Evolutionary conservation across 2,888 invertebrate genomes (phyloP), one percentile per base, ranked within the genome.

Genomic region (Iselma pallidipennis): DNA sequence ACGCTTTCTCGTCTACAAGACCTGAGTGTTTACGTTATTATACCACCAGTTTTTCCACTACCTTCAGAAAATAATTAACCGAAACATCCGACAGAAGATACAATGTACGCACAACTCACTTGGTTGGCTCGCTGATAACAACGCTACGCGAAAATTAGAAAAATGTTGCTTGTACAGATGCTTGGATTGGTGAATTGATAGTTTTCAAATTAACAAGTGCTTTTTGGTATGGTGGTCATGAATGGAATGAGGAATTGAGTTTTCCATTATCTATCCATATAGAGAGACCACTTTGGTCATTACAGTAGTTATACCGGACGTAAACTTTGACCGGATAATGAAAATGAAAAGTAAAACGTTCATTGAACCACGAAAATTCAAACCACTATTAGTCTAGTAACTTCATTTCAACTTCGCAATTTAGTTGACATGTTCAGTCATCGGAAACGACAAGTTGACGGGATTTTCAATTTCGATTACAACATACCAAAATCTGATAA

Each of bases 391-490:
- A 21, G 29, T 28, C 29, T 42, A 42, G 19, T 19, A 42, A 9
- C 7, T 28, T 51, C 29, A 26, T 16, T 28, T 51, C 12, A 19
- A 12, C 21, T 31, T 21, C 2, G 42, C 16, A 37, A 37, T 37
- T 37, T 37, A 37, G 29, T 31, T 21, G 51, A 29, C 51, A 12
- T 14, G 29, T 29, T 51, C 31, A 51, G 5, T 51, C 51, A 51
- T 28, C 12, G 28, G 51, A 51, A 51, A 28, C 29, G 29, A 29
- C 51, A 26, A 50, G 16, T 50, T 28, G 50, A 28, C n/a, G 19
- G n/a, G 16, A 50, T n/a, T 50, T 29, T 21, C 51, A 16, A 14
- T 51, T 51, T 29, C 16, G 29, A 51, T 51, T 51, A 51, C n/a
- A 45, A 21, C 10, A 4, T 1, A 21, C 10, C 10, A 19, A 49